Evolutionary conservation across 2,113 vertebrate species (phyloP).

Genomic region (Rhegmatorhina hoffmannsi): DNA sequence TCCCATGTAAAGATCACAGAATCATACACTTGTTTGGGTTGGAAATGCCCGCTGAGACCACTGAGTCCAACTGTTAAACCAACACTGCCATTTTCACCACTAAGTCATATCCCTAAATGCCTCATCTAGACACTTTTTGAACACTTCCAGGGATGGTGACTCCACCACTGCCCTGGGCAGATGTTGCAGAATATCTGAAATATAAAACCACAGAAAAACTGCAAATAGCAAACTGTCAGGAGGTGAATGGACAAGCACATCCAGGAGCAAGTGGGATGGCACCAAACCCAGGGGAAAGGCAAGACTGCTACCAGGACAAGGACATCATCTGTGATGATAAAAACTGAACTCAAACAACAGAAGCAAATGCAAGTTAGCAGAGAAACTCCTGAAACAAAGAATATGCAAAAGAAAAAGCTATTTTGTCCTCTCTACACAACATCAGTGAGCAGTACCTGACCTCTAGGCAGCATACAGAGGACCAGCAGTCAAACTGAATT

Average conservation of each 20-base stretch:
- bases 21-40: accelerated
- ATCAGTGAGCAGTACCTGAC: background rate
- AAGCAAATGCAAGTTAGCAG: background rate
- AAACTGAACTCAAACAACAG: background rate
- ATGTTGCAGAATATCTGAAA: background rate
- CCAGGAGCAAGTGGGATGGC: background rate
- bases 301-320: background rate
- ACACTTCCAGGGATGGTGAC: background rate
- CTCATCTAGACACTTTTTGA: background rate
- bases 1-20: background rate
- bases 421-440: background rate
- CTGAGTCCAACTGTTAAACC: background rate
- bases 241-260: accelerated
- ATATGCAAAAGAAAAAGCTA: background rate
- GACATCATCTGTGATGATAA: background rate
- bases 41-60: background rate
- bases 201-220: background rate
- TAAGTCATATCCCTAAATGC: background rate
- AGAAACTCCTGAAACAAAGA: background rate
- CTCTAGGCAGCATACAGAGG: background rate
- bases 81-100: background rate
- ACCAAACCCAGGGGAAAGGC: background rate
- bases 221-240: background rate
- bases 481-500: background rate
- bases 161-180: background rate